Percentiles rank a stretch among this genome's conserved stretches.
Conservation (phyloP, 1,140 invertebrate genomes). For the Mactra quadrangularis region DNA sequence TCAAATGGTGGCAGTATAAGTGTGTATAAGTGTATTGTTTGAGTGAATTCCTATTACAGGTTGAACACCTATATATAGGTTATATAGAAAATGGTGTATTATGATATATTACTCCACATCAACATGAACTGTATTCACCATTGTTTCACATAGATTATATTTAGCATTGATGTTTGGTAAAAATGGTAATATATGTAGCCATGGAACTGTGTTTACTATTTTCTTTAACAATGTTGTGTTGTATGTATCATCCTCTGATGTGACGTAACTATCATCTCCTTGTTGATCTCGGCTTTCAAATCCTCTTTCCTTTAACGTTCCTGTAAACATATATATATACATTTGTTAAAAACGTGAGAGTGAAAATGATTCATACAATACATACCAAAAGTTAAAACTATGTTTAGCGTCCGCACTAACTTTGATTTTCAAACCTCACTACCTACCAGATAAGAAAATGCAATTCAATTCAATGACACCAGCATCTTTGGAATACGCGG, state of each 20-base stretch:
- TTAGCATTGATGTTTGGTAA: slow-evolving; percentile 4
- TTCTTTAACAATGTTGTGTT: neutral
- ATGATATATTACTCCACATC: no score
- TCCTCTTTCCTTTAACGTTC: slow-evolving; percentile 23
- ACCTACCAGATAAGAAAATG: neutral
- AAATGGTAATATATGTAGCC: slow-evolving; percentile 15
- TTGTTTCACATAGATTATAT: no score
- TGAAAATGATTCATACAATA: neutral
- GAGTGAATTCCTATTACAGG: no score
- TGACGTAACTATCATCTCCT: neutral
- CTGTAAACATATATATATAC: slow-evolving; percentile 11
- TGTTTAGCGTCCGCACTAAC: neutral
- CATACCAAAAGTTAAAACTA: neutral
- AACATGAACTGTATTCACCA: no score
- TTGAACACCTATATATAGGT: no score
- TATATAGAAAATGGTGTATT: no score
- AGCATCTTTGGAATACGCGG: neutral
- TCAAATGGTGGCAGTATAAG: no score
- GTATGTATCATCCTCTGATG: neutral
- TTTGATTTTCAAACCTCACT: neutral
- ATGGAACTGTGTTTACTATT: slow-evolving; percentile 7
- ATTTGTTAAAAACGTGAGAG: neutral
- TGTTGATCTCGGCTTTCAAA: slow-evolving; percentile 5
- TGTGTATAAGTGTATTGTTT: no score
- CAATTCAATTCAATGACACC: neutral